Conservation (phyloP, 2,797 vertebrate genomes). For the Arremon aurantiirostris region DNA sequence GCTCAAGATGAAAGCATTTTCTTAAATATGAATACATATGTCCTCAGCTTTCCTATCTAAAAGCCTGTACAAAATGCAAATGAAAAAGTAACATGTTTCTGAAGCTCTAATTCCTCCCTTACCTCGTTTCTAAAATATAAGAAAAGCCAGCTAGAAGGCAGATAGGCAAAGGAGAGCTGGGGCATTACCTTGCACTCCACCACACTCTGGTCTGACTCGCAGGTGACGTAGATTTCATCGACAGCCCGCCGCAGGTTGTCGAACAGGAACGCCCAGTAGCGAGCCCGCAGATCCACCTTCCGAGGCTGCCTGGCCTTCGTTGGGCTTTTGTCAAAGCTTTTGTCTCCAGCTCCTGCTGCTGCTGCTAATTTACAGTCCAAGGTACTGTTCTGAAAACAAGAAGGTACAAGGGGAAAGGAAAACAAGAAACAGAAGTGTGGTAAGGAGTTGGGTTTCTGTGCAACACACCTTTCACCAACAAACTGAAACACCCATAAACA, state of each 20-base stretch:
- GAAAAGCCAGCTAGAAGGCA: fast-evolving
- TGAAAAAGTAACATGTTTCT: background rate
- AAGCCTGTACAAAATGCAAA: background rate
- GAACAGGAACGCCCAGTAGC: constrained; percentile 98
- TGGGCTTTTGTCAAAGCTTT: constrained; percentile 92
- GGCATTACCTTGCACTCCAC: constrained; percentile 94
- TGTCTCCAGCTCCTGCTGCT: constrained; percentile 80
- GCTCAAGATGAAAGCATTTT: background rate
- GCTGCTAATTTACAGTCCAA: constrained; percentile 83
- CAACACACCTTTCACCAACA: background rate
- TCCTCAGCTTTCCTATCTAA: background rate
- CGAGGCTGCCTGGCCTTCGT: constrained; percentile 90
- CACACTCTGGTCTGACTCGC: constrained; percentile 98
- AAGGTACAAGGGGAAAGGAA: background rate
- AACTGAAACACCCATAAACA: background rate
- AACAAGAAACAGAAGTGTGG: background rate
- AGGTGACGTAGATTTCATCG: constrained; percentile 97
- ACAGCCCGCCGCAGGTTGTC: constrained; percentile 95
- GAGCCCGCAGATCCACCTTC: constrained; percentile 92
- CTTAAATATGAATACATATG: background rate
- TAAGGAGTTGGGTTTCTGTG: background rate
- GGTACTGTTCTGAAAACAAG: constrained; percentile 75
- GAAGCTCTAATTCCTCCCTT: background rate
- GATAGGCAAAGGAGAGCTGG: background rate
- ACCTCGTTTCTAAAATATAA: background rate